These are phyloP conservation scores for Carcina quercana DNA, from an alignment of 2,888 invertebrate genomes.

Conservation along the genomic window DNA sequence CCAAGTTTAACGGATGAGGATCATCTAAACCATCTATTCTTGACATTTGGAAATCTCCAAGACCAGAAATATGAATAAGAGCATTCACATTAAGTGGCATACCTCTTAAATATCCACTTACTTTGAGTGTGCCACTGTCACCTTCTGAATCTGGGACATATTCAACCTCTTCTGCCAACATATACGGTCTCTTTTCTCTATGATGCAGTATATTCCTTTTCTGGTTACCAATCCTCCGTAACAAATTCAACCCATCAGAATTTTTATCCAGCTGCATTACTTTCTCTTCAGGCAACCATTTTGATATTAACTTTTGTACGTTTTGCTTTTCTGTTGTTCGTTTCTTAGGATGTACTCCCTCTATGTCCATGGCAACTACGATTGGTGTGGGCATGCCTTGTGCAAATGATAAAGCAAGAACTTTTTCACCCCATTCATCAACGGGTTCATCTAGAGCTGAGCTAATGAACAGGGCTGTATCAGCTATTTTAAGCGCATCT, in stretches of 20 bases:
- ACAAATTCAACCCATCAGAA: constrained; percentile 80
- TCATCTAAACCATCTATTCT: constrained; percentile 83
- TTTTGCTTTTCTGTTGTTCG: constrained; percentile 79
- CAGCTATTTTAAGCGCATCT: constrained; percentile 91
- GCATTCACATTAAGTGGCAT: constrained; percentile 89
- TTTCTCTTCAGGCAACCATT: constrained; percentile 89
- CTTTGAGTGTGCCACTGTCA: constrained; percentile 79
- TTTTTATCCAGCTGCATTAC: constrained; percentile 84
- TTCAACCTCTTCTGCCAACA: constrained; percentile 87
- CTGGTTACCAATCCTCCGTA: constrained; percentile 83
- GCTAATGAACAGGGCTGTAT: constrained; percentile 86
- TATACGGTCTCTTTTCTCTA: constrained; percentile 86
- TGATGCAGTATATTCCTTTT: constrained; percentile 82
- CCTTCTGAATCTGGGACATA: constrained; percentile 69
- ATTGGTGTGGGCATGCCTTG: constrained; percentile 88
- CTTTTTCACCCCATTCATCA: constrained; percentile 86
- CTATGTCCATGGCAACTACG: constrained; percentile 83
- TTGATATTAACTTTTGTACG: constrained; percentile 78
- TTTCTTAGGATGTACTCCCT: constrained; percentile 83
- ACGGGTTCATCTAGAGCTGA: constrained; percentile 83
- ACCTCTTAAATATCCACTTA: constrained; percentile 92
- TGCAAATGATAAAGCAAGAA: constrained; percentile 84
- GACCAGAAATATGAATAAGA: constrained; percentile 91
- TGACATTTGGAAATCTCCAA: constrained; percentile 94
- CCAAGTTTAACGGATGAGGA: constrained; percentile 77